A percentile compares a stretch with the other conserved stretches of the same genome.
phyloP scores from a whole-genome alignment of 2,888 invertebrate genomes.

The Trachelus iudaicus region DNA sequence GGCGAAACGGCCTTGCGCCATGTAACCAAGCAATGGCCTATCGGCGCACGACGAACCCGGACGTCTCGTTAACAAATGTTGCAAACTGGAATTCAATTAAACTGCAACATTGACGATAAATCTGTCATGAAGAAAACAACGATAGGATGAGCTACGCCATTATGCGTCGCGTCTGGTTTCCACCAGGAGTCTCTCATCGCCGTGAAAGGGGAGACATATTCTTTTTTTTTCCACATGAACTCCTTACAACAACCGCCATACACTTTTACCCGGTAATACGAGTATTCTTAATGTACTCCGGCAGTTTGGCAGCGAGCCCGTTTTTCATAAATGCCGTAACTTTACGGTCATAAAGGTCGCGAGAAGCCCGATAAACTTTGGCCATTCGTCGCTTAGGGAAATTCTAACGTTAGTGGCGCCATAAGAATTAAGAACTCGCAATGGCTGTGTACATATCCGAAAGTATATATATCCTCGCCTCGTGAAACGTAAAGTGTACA shows the following conservation, averaged over 20 bases:
- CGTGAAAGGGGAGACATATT: not conserved
- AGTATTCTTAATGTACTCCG: not conserved
- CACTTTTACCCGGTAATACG: not conserved
- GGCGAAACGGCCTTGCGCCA: not conserved
- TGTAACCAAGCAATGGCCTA: slow-evolving; percentile 32
- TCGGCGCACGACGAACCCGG: slow-evolving; percentile 24
- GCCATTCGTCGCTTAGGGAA: not conserved
- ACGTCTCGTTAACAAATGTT: slow-evolving; percentile 34
- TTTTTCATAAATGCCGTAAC: not conserved
- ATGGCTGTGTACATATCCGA: not conserved
- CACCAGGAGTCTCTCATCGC: not conserved
- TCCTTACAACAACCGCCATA: not conserved
- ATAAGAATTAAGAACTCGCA: not conserved
- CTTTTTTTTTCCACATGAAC: not conserved
- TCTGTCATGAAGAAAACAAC: slow-evolving; percentile 26
- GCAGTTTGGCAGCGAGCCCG: not conserved
- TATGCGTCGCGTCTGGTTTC: not conserved
- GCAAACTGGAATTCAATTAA: slow-evolving; percentile 32
- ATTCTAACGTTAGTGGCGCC: not conserved
- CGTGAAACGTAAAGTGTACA: not conserved
- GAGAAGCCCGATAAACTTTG: not conserved
- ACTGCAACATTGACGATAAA: slow-evolving; percentile 44
- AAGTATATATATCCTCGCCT: not conserved
- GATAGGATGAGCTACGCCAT: not conserved
- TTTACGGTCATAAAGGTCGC: not conserved